Evolutionary conservation across 1,140 invertebrate genomes (phyloP), one percentile per base, ranked within the genome.

Genomic region (Himalopsyche phryganea): DNA sequence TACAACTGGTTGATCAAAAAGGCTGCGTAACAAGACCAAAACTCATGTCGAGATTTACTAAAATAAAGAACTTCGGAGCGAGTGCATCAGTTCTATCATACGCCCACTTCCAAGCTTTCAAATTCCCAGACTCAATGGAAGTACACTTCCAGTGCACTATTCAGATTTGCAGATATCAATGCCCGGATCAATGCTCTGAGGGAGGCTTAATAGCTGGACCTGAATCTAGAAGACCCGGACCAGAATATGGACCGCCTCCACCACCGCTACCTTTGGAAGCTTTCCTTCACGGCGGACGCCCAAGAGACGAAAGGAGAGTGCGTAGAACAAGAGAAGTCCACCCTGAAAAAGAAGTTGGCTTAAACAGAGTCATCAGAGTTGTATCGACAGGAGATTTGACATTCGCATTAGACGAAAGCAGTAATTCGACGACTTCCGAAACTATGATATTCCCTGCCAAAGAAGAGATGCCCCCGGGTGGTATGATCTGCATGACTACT

Each of bases 141-240:
- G 92, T 96, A 0, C 93, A 96, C 69, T 96, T 96, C 81, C 92
- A 96, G 71, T 96, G 93, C 75, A 94, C 92, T 11, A 96, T 96
- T 61, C 93, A 96, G 70, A 94, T 96, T 64, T 96, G 93, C 66
- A 83, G 92, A 54, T 92, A 93, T 68, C 90, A 93, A 67, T 95
- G 92, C 68, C 92, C 93, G 0, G 92, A 94, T 65, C 93, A 94
- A 65, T 94, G 91, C 67, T 88, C 85, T 6, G 87, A 87, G 64
- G 63, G 67, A 71, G 64, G 80, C 71, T 60, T 72, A 60, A 67
- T 76, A 55, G 70, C 76, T 58, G 68, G 73, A 70, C 74, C 72
- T 56, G 66, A 68, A 40, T 74, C 72, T 11, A 75, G 80, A 47
- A 73, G 72, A 0, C 81, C 83, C 1, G 86, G 88, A 46, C 80